phyloP scores from a whole-genome alignment of 2,888 invertebrate species.

The Hirtodrosophila duncani region DNA sequence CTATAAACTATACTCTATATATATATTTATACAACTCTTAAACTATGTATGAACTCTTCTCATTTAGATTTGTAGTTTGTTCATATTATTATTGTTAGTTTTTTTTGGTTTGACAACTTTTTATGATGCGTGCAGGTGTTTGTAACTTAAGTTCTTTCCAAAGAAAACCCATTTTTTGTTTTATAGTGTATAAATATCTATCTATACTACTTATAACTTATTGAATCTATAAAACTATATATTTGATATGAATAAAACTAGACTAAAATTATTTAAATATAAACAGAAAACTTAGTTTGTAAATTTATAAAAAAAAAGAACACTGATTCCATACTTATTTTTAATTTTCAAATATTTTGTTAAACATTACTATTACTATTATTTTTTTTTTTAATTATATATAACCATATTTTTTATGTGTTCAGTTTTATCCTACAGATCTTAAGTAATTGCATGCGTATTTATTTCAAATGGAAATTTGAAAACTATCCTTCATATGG shows the following conservation, averaged over 20 bases:
- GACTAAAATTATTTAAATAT: conserved; percentile 44
- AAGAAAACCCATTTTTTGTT: too few species aligned
- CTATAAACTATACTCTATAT: conserved; percentile 22
- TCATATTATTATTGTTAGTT: conserved; percentile 8
- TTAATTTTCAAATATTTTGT: conserved; percentile 42
- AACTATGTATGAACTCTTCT: conserved; percentile 61
- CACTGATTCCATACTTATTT: conserved; percentile 29
- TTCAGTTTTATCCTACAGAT: neutral
- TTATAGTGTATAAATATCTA: conserved; percentile 11
- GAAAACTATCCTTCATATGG: too few species aligned
- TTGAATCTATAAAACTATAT: conserved; percentile 24
- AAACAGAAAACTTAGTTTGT: conserved; percentile 26
- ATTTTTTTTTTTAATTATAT: conserved; percentile 2
- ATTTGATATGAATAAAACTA: conserved; percentile 34
- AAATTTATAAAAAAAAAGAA: conserved; percentile 20
- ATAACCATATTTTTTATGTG: conserved; percentile 6
- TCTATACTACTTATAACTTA: conserved; percentile 16
- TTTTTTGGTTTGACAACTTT: conserved; percentile 8
- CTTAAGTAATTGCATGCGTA: conserved; percentile 55
- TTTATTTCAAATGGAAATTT: conserved; percentile 14
- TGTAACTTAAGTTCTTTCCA: conserved; percentile 54
- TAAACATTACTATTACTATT: conserved; percentile 27
- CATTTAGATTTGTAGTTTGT: conserved; percentile 68
- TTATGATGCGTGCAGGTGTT: conserved; percentile 42
- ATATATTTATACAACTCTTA: conserved; percentile 36